Conservation (phyloP, 2,888 invertebrate species). For the Epistrophe grossulariae region DNA sequence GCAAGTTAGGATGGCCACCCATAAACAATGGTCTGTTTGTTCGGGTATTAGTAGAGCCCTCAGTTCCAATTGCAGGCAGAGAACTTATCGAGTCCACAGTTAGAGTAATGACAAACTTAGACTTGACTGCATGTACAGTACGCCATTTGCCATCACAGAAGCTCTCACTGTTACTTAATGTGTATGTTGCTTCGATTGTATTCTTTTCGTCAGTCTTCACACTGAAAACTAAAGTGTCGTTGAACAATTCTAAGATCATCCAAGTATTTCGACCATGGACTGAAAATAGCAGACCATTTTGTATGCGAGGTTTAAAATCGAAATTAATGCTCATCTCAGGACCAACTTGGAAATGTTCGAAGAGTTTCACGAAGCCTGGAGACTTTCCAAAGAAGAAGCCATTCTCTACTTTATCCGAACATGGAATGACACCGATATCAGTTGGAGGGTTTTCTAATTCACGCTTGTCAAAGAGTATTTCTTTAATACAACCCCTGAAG, state of each 20-base stretch:
- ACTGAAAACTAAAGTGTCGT: constrained; percentile 92
- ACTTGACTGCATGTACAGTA: constrained; percentile 91
- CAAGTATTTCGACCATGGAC: constrained; percentile 93
- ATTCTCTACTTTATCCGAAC: constrained; percentile 90
- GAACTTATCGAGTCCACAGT: constrained; percentile 93
- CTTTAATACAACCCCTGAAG: constrained; percentile 93
- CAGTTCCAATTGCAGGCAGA: constrained; percentile 88
- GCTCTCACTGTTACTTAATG: constrained; percentile 87
- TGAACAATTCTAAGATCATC: constrained; percentile 93
- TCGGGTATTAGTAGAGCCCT: constrained; percentile 88
- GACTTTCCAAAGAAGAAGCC: constrained; percentile 94
- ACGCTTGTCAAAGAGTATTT: constrained; percentile 89
- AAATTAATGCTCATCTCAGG: constrained; percentile 90
- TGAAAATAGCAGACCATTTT: constrained; percentile 93
- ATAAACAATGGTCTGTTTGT: constrained; percentile 94
- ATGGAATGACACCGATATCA: constrained; percentile 89
- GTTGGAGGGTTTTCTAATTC: constrained; percentile 86
- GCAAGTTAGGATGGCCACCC: constrained; percentile 91
- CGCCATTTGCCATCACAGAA: constrained; percentile 99
- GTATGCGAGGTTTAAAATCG: constrained; percentile 93
- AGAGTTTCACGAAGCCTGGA: constrained; percentile 88
- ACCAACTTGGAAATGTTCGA: constrained; percentile 92
- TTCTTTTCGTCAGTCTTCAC: constrained; percentile 92
- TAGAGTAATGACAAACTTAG: constrained; percentile 94
- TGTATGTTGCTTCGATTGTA: constrained; percentile 88